Evolutionary conservation across 1,140 invertebrate species (phyloP), one percentile per base, ranked within the genome.

Genomic region (Capitella teleta): DNA sequence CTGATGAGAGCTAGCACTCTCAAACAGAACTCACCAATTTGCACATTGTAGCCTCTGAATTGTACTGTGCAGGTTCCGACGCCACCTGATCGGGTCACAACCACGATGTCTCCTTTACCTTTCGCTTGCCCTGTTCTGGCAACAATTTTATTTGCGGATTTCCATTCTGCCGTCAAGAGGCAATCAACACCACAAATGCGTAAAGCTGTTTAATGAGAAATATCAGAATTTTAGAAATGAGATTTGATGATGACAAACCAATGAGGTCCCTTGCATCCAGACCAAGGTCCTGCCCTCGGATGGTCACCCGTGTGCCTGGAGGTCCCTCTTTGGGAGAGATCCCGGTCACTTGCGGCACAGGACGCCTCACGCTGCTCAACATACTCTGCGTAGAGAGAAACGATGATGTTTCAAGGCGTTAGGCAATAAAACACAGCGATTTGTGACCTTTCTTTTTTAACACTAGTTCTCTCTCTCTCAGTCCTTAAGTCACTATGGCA

Each of bases 241-340:
- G n/a, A n/a, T n/a, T n/a, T n/a, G n/a, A n/a, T n/a, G n/a, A n/a
- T n/a, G n/a, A 51, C 64, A 76, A 79, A 89, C 88, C 85, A 59
- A 89, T 81, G 28, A 98, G 69, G 78, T 98, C 94, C 41, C 80
- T 81, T 3, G 80, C 80, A 62, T 81, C 83, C 36, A 69, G 79
- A 16, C 95, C 95, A 18, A 99, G 76, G 76, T 94, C 86, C 77
- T 99, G 94, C 53, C 95, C 95, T 57, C 95, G 78, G 56, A 98
- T 88, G 4, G 84, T 97, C 0, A 98, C 84, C 62, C 87, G 81
- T 5, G 93, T 98, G 10, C 94, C 93, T 14, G 94, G 92, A 24
- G 88, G 87, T 3, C 94, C 95, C 77, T 98, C 93, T 62, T 96
- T 97, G 0, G 95, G 95, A 1, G 93, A 97, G 49, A 98, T 82